Percentiles rank a stretch among this genome's conserved stretches.
These are phyloP conservation scores for Oopsacas minuta DNA, from an alignment of 37 sponge, comb jelly and placozoan species.

Conservation along the genomic window DNA sequence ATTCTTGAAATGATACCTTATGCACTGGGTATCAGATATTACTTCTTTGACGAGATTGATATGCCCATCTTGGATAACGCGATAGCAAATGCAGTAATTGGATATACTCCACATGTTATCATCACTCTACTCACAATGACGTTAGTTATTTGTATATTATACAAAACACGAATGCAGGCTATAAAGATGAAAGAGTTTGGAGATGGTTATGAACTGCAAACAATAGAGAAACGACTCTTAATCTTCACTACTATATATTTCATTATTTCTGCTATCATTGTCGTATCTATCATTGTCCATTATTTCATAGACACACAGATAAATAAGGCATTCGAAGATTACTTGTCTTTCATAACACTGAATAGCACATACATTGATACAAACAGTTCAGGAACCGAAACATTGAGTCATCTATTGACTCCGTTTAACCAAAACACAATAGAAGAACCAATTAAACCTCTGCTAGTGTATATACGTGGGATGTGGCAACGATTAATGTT, in stretches of 20 bases:
- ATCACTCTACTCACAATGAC: neutral
- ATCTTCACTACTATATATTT: neutral
- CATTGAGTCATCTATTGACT: neutral
- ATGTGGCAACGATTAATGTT: neutral
- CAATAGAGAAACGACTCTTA: neutral
- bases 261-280: neutral
- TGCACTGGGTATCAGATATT: neutral
- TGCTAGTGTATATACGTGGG: neutral
- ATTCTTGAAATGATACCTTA: neutral
- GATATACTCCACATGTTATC: neutral
- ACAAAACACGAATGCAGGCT: neutral
- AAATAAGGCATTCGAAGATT: neutral
- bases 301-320: neutral
- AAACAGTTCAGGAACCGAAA: neutral
- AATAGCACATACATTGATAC: neutral
- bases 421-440: neutral
- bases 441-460: neutral
- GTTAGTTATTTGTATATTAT: neutral
- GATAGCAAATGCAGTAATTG: neutral
- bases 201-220: neutral
- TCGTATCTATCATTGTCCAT: neutral
- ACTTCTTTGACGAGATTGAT: neutral
- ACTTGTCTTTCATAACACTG: neutral
- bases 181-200: neutral
- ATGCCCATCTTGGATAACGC: neutral